Evolutionary conservation across 2,888 invertebrate genomes (phyloP).

Genomic region (Tinea trinotella): DNA sequence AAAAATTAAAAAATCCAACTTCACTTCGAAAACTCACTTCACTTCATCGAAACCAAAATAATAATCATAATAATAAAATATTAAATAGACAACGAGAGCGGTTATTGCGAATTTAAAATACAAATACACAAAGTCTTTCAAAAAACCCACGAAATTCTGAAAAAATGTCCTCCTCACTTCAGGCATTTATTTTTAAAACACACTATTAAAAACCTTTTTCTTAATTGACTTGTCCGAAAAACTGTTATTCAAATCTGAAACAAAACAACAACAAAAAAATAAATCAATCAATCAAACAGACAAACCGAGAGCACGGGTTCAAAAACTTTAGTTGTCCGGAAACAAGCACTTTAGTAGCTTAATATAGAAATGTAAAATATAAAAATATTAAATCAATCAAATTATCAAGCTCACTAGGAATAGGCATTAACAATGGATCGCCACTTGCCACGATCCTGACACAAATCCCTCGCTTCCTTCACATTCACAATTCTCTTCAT

Average conservation of each 20-base stretch:
- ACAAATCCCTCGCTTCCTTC: no score
- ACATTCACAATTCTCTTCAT: no score
- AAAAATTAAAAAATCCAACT: neutral
- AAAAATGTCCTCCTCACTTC: slow-evolving; percentile 29
- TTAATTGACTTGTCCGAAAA: neutral
- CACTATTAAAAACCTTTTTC: neutral
- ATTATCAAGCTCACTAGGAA: no score
- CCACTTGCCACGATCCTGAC: no score
- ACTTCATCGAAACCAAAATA: slow-evolving; percentile 39
- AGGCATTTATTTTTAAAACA: slow-evolving; percentile 13
- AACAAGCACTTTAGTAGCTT: no score
- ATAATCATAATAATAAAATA: slow-evolving; percentile 58
- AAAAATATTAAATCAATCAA: no score
- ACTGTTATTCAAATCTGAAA: neutral
- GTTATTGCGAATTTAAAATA: slow-evolving; percentile 57
- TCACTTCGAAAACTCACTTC: slow-evolving; percentile 37
- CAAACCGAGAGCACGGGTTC: no score
- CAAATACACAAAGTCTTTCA: slow-evolving; percentile 49
- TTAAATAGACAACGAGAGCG: slow-evolving; percentile 47
- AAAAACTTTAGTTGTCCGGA: no score
- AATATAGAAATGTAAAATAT: no score
- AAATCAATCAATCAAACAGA: no score
- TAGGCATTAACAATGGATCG: no score
- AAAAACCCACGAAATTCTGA: slow-evolving; percentile 33
- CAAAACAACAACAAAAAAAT: neutral